Base-by-base conservation (phyloP, 2,888 invertebrate genomes). In the Archips xylosteana region DNA sequence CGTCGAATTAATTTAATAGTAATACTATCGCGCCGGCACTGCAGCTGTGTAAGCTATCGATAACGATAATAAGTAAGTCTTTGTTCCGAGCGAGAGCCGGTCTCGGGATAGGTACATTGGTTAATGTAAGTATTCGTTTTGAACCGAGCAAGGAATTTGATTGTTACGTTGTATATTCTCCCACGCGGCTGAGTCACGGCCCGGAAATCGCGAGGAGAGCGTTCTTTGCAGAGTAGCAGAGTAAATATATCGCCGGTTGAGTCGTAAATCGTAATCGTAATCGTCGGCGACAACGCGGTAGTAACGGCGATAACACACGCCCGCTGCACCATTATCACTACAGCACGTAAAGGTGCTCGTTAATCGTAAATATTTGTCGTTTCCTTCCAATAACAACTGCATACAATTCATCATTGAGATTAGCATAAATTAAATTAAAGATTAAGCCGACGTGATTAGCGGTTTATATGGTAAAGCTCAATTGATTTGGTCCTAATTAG, bases 41-140 rank as follows among this genome's bases (percentile, higher is more conserved):
- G 84, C 90, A 91, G 89, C 90, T 91, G 90, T 88, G 87, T 87
- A 88, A 89, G 84, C 86, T 87, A 85, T 85, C 82, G 90, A 88
- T 89, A 88, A 87, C 83, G 81, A 75, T 80, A 65, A 70, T 87
- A 82, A 90, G 88, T 87, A 89, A 86, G 83, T 85, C 86, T 87
- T 89, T 89, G 89, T 89, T 89, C 84, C 81, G 77, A 80, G 77
- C 81, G 77, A 80, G 77, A 79, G 78, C 78, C 80, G 76, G 79
- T 73, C 57, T 63, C 36, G 49, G 59, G 69, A 70, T 65, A 65
- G 51, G 36, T 49, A 64, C 51, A 49, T 73, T 69, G 51, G 69
- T 67, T 62, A 59, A 64, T 61, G 60, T 75, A 23, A 23, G 23
- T 23, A 64, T 57, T 74, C 70, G 74, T 71, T 72, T 76, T 57